phyloP scores from a whole-genome alignment of 2,888 invertebrate genomes.

The Ophioninae sp. region DNA sequence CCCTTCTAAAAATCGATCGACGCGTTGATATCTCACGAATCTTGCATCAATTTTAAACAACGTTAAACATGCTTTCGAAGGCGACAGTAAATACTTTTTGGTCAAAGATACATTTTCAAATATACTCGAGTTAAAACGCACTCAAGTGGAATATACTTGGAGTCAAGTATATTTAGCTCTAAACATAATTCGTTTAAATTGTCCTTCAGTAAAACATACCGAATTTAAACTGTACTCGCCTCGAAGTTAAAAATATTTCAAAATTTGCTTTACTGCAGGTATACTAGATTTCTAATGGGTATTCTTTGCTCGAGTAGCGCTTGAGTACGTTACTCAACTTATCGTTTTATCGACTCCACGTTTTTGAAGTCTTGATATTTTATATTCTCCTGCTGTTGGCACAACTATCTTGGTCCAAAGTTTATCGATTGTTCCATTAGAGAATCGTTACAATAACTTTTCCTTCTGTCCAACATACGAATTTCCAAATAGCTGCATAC shows the following conservation, averaged over 20 bases:
- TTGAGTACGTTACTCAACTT: background rate
- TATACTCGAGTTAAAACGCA: no score
- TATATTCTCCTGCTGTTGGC: background rate
- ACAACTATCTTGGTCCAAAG: background rate
- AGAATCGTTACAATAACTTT: background rate
- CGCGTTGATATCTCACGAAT: background rate
- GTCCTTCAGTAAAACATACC: background rate
- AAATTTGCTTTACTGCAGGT: no score
- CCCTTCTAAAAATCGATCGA: no score
- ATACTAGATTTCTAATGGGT: no score
- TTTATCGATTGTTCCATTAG: background rate
- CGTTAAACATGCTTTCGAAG: background rate
- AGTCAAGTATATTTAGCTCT: background rate
- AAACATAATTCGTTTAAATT: background rate
- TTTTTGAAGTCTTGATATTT: background rate
- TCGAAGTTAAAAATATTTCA: no score
- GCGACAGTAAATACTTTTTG: background rate
- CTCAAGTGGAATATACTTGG: background rate
- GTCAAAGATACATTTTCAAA: no score
- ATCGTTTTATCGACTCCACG: background rate
- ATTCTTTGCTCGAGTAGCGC: no score
- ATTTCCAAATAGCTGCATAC: background rate
- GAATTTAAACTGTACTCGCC: no score
- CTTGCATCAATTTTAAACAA: background rate
- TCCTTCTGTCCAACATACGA: background rate